A percentile compares a stretch with the other conserved stretches of the same genome.
Evolutionary conservation across 2,797 vertebrate species (phyloP).

Genomic region (Coluber constrictor): DNA sequence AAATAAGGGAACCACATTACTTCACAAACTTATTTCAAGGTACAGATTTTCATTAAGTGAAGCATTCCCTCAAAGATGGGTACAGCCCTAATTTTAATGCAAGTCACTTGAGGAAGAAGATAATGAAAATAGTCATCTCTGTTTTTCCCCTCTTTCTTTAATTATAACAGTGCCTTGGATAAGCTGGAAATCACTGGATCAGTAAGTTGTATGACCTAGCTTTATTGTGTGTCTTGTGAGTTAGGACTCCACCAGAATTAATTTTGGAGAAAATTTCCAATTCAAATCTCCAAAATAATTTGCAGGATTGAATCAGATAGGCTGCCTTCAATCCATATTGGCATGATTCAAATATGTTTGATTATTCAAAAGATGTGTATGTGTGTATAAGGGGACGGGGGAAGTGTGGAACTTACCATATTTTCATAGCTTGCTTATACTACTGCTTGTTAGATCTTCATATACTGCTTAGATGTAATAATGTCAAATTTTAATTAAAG

Average conservation of each 20-base stretch:
- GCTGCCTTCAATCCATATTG: neutral
- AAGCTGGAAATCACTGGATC: neutral
- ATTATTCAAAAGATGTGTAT: neutral
- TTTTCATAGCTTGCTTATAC: neutral
- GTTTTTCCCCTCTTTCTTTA: neutral
- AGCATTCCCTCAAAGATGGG: neutral
- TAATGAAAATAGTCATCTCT: neutral
- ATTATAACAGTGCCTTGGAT: neutral
- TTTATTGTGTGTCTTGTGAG: neutral
- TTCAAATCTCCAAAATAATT: neutral
- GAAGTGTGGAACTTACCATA: neutral
- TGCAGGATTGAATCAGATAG: neutral
- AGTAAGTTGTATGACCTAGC: neutral
- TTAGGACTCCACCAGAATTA: neutral
- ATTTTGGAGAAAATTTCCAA: neutral
- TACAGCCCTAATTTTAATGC: neutral
- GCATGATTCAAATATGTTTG: neutral
- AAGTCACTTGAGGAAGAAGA: neutral
- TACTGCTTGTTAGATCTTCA: neutral
- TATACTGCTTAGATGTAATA: neutral
- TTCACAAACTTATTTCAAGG: neutral
- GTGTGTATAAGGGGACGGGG: neutral
- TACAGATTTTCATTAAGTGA: neutral
- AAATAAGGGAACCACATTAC: neutral
- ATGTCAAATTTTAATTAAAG: constrained; percentile 9